These are phyloP conservation scores for Reinhardtius hippoglossoides DNA, from an alignment of 2,113 vertebrate species.

Conservation along the genomic window DNA sequence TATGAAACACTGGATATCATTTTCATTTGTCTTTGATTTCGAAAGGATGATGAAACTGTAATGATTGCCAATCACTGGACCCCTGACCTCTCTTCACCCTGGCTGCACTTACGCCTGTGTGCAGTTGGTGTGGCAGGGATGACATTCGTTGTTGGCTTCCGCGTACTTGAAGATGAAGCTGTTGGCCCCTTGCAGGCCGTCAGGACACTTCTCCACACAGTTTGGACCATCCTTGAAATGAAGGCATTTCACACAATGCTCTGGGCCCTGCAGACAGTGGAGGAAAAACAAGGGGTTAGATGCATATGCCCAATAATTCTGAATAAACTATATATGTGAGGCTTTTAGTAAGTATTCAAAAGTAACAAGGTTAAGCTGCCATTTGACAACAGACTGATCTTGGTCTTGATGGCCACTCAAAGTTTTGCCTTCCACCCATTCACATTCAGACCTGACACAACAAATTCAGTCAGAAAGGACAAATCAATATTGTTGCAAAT, in stretches of 20 bases:
- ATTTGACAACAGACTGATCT: neutral
- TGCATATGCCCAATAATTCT: neutral
- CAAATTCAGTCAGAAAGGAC: constrained; percentile 6
- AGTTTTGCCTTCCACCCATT: neutral
- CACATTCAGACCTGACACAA: neutral
- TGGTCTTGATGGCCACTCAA: neutral
- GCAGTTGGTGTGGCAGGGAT: constrained; percentile 95
- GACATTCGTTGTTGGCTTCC: constrained; percentile 93
- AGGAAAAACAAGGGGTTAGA: neutral
- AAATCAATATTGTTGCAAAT: constrained; percentile 23
- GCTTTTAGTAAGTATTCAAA: too few species aligned
- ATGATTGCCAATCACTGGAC: neutral
- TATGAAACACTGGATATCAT: neutral
- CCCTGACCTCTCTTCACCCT: constrained; percentile 13
- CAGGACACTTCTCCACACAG: constrained; percentile 98
- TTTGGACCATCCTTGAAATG: constrained; percentile 99
- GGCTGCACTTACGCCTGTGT: constrained; percentile 88
- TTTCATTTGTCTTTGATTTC: neutral
- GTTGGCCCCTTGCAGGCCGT: constrained; percentile 94
- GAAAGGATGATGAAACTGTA: neutral
- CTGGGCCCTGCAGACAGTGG: constrained; percentile 87
- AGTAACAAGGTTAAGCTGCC: neutral
- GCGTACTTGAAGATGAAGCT: constrained; percentile 99
- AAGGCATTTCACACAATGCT: constrained; percentile 95
- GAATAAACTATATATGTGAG: neutral